phyloP scores from a whole-genome alignment of 2,797 vertebrate genomes.

The Pangasius larnaudii region DNA sequence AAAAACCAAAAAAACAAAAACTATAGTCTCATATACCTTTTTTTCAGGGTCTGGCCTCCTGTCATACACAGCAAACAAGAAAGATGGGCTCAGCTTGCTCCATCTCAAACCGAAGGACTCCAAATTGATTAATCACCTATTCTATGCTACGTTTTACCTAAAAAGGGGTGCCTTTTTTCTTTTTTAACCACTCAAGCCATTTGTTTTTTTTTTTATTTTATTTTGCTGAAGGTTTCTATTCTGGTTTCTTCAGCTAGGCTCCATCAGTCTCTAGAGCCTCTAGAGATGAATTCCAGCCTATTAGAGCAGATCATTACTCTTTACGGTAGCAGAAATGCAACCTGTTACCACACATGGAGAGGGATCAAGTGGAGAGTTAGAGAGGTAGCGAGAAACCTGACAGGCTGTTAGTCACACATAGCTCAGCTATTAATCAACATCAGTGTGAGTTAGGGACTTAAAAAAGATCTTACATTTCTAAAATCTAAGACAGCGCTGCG shows the following conservation, averaged over 20 bases:
- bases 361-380: constrained; percentile 36
- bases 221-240: constrained; percentile 47
- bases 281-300: constrained; percentile 54
- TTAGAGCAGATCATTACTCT: constrained; percentile 59
- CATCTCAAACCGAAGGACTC: background rate
- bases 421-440: constrained; percentile 50
- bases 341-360: constrained; percentile 32
- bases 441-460: constrained; percentile 18
- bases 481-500: background rate
- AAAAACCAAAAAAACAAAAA: background rate
- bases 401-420: constrained; percentile 37
- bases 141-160: background rate
- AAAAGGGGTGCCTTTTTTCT: constrained; percentile 13
- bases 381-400: constrained; percentile 25
- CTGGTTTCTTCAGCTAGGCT: constrained; percentile 36
- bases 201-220: background rate
- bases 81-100: background rate
- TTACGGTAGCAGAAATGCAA: constrained; percentile 48
- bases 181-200: constrained; percentile 5
- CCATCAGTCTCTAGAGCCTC: constrained; percentile 28
- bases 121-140: constrained; percentile 18
- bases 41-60: background rate
- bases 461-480: background rate
- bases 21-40: background rate
- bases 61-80: constrained; percentile 9